These are phyloP conservation scores for Cantharis rustica DNA, from an alignment of 2,888 invertebrate genomes.

Conservation along the genomic window DNA sequence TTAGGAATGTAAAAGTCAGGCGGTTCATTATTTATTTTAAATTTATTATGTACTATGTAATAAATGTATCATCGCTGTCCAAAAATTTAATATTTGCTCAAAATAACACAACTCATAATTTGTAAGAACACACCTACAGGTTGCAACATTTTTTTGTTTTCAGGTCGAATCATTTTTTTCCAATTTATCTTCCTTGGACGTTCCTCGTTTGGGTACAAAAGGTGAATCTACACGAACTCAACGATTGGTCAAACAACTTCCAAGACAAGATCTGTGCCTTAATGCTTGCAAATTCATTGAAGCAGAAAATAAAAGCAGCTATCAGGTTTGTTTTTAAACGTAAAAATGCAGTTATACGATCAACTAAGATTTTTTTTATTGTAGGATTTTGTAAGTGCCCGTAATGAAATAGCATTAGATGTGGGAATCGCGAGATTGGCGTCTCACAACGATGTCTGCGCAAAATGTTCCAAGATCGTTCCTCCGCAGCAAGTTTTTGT, in stretches of 20 bases:
- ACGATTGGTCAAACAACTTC: conserved; percentile 86
- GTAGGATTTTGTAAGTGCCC: conserved; percentile 88
- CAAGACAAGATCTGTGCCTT: conserved; percentile 90
- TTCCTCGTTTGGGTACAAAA: conserved; percentile 64
- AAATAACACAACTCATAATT: not conserved
- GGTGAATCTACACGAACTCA: conserved; percentile 82
- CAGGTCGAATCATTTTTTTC: conserved; percentile 93
- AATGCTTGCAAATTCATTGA: conserved; percentile 88
- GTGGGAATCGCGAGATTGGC: conserved; percentile 68
- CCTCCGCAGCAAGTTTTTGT: conserved; percentile 82
- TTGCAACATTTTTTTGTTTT: conserved; percentile 44
- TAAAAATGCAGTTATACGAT: not conserved
- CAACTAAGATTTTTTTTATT: conserved; percentile 30
- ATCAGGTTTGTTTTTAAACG: conserved; percentile 57
- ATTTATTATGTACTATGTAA: not conserved
- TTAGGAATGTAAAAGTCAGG: not conserved
- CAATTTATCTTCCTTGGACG: conserved; percentile 80
- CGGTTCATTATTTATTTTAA: not conserved
- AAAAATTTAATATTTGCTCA: not conserved
- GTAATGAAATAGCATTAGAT: conserved; percentile 95
- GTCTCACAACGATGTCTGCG: conserved; percentile 63
- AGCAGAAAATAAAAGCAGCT: conserved; percentile 76
- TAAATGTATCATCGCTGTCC: not conserved
- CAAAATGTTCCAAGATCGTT: conserved; percentile 80
- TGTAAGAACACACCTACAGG: not conserved